Evolutionary conservation across 2,888 invertebrate species (phyloP).

Genomic region (Tipula lateralis): DNA sequence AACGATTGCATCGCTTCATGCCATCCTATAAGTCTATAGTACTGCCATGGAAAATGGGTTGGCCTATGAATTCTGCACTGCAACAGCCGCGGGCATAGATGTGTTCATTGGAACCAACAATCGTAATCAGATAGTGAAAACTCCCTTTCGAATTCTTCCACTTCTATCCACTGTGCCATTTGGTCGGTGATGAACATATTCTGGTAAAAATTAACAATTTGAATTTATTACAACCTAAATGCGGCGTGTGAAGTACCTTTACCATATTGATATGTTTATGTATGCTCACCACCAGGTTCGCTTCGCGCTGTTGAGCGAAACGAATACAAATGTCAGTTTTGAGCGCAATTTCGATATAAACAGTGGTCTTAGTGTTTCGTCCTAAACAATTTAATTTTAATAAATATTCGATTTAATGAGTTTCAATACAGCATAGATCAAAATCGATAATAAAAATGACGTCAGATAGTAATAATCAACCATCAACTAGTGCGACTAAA

Average conservation of each 20-base stretch:
- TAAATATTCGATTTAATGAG: not conserved
- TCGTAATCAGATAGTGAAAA: no score
- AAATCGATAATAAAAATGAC: not conserved
- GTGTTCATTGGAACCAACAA: no score
- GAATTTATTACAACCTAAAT: not conserved
- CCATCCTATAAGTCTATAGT: no score
- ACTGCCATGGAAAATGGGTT: no score
- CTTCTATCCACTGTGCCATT: no score
- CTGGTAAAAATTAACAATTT: no score
- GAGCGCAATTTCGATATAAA: not conserved
- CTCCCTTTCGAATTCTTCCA: no score
- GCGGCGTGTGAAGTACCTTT: not conserved
- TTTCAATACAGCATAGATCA: not conserved
- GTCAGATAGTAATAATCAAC: not conserved
- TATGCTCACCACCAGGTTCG: not conserved
- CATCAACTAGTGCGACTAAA: constrained; percentile 32
- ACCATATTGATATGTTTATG: not conserved
- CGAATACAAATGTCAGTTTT: not conserved
- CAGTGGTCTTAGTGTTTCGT: not conserved
- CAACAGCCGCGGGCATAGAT: no score
- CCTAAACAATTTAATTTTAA: not conserved
- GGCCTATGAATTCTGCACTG: no score
- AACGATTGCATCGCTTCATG: no score
- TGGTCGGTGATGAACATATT: no score
- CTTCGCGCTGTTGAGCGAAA: not conserved